Base-by-base conservation (phyloP, 1,140 invertebrate genomes). In the Lethrus apterus region DNA sequence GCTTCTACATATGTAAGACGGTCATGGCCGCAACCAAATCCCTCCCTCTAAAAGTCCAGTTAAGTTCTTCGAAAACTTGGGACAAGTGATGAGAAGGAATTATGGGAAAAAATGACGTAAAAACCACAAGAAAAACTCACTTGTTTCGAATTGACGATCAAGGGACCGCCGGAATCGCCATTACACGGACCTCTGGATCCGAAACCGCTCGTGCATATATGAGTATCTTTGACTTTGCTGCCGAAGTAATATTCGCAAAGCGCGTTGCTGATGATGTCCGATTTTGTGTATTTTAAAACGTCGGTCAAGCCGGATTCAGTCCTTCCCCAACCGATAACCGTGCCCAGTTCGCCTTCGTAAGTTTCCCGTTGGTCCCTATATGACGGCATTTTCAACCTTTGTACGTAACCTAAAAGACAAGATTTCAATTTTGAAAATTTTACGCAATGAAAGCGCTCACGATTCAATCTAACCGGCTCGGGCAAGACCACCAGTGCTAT, bases 121-220 rank as follows among this genome's bases (percentile, higher is more conserved):
- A n/a, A n/a, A n/a, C n/a, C n/a, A n/a, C n/a, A n/a, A n/a, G n/a
- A n/a, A n/a, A n/a, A n/a, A n/a, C n/a, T n/a, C n/a, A n/a, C n/a
- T n/a, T n/a, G n/a, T n/a, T n/a, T n/a, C n/a, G n/a, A n/a, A n/a
- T n/a, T n/a, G n/a, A 67, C 58, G 78, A 89, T 86, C 3, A 91
- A 57, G 1, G 88, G 86, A 18, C 87, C 88, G 3, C 86, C 86
- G 32, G 84, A 89, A 64, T 90, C 87, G 10, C 86, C 86, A 64
- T 85, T 80, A 57, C 87, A 91, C 4, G 85, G 4, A 10, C 8
- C 14, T 38, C 23, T 17, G 8, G 18, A 13, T 4, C 4, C 13
- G 19, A 21, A 38, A 20, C 18, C 35, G 18, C 14, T 11, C 1
- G 34, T 18, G 18, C 34, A 36, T n/a, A 38, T 21, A 4, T 38